Evolutionary conservation across 2,888 invertebrate genomes (phyloP).

Genomic region (Aphodius sticticus): DNA sequence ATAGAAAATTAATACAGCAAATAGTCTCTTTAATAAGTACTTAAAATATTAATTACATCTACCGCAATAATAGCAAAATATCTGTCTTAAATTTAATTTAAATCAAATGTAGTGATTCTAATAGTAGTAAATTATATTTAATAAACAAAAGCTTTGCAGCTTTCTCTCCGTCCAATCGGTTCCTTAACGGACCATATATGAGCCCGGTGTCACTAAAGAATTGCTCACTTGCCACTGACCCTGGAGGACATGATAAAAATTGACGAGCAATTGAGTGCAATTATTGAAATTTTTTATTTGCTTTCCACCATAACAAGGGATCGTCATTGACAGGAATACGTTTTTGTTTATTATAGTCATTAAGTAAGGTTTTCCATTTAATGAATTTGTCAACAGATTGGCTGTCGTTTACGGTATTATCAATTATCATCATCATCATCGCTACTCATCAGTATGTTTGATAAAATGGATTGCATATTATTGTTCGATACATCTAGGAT

Average conservation of each 20-base stretch:
- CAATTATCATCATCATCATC: too few species aligned
- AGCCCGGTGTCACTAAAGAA: background rate
- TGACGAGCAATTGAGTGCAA: background rate
- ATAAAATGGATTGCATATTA: too few species aligned
- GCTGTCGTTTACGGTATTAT: background rate
- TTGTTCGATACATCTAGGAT: too few species aligned
- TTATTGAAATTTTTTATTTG: background rate
- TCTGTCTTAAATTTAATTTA: background rate
- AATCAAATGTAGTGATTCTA: too few species aligned
- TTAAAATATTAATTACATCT: background rate
- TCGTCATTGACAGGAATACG: conserved; percentile 8
- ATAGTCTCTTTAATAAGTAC: background rate
- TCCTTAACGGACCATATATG: background rate
- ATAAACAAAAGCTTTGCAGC: conserved; percentile 7
- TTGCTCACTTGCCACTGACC: background rate
- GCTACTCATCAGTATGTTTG: too few species aligned
- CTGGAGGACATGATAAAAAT: background rate
- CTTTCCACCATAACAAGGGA: conserved; percentile 8
- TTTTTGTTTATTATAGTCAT: conserved; percentile 11
- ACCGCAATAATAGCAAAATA: background rate
- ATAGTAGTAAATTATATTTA: background rate
- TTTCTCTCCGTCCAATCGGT: background rate
- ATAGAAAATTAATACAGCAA: background rate
- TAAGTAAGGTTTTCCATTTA: conserved; percentile 16
- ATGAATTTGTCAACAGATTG: background rate